Base-by-base conservation (phyloP, 2,888 invertebrate genomes). In the Metallyticus violacea region DNA sequence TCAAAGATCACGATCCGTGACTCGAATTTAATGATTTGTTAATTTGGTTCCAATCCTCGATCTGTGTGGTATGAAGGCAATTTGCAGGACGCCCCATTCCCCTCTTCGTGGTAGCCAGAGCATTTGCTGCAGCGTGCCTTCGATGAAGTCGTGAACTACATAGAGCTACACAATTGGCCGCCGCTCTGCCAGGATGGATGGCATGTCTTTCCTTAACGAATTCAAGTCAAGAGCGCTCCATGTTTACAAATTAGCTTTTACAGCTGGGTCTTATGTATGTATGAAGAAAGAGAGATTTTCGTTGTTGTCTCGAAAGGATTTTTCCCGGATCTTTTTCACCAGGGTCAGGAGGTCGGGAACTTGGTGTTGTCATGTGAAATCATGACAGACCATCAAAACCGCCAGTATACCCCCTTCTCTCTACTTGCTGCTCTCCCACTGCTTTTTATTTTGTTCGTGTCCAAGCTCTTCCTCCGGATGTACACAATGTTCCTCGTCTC, bases 291-390 rank as follows among this genome's bases (percentile, higher is more conserved):
- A 62, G 40, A 62, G 40, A 62, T 62, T 62, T 62, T 62, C 40
- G 40, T 62, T 62, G 40, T 62, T 62, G 40, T 62, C 40, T 62
- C 40, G 40, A 62, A 62, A 3, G 40, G 30, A 28, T 83, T 83
- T 77, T 77, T 83, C 83, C 83, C 83, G 83, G 83, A 83, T 83
- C 83, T 83, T 62, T 62, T 77, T 77, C 83, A 83, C 27, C 25
- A 29, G 77, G 83, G 30, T 28, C 77, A 76, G 30, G 77, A 28
- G 83, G 27, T 28, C 22, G 25, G 25, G 25, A 82, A 26, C 26
- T 82, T 83, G n/a, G 77, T 83, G 83, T 77, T 83, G 77, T 83
- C 83, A 81, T 81, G 81, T 27, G 81, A 27, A 81, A 81, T 81
- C 81, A 83, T 83, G 83, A 77, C 77, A 28, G 83, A 83, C 77